These are phyloP conservation scores for Cichlasoma orientale DNA, from an alignment of 2,797 vertebrate genomes.

Conservation along the genomic window DNA sequence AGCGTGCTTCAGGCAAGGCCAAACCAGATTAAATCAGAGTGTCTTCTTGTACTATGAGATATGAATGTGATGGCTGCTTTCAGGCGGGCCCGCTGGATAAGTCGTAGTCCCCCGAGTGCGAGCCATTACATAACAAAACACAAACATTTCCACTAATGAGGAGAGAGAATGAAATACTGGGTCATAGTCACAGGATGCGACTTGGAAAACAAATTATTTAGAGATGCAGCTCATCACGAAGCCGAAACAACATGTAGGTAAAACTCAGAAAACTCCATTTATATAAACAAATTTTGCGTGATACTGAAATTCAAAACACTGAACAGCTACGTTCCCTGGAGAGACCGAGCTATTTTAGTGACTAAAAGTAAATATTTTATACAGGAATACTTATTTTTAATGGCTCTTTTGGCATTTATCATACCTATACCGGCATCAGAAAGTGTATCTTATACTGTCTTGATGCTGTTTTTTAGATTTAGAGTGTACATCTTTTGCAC, in stretches of 20 bases:
- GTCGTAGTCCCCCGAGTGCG: slow-evolving; percentile 38
- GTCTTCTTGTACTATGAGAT: slow-evolving; percentile 23
- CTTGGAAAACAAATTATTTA: slow-evolving; percentile 35
- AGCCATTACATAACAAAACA: slow-evolving; percentile 61
- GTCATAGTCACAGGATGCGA: slow-evolving; percentile 44
- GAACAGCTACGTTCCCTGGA: too few species aligned
- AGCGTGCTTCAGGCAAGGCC: neutral
- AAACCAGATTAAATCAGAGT: slow-evolving; percentile 22
- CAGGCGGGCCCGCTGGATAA: slow-evolving; percentile 44
- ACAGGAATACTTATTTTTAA: too few species aligned
- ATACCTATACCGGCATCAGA: too few species aligned
- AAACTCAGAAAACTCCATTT: neutral
- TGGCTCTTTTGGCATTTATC: too few species aligned
- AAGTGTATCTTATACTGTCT: too few species aligned
- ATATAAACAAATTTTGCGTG: neutral
- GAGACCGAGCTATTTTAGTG: too few species aligned
- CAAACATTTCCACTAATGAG: slow-evolving; percentile 51
- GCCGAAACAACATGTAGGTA: neutral
- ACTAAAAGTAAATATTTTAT: too few species aligned
- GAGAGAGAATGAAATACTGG: slow-evolving; percentile 46
- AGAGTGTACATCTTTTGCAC: too few species aligned
- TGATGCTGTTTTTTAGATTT: too few species aligned
- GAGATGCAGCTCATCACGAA: neutral
- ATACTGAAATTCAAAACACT: too few species aligned
- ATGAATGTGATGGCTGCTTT: slow-evolving; percentile 26